Evolutionary conservation across 2,888 invertebrate species (phyloP).

Genomic region (Buathra laborator): DNA sequence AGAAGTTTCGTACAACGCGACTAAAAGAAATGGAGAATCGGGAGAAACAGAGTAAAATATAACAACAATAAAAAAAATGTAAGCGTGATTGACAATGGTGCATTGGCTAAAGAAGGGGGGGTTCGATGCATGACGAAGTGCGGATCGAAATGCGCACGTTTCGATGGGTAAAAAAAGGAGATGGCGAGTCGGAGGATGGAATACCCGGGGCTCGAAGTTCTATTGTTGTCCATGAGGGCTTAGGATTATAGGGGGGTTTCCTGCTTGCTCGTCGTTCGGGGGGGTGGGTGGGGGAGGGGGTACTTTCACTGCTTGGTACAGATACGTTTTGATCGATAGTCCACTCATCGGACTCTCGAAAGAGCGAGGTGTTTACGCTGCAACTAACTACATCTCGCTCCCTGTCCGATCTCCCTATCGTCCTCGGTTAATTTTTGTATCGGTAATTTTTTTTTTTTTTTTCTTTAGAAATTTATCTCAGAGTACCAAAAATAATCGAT

Average conservation of each 20-base stretch:
- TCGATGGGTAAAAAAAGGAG: slow-evolving; percentile 66
- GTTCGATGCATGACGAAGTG: slow-evolving; percentile 77
- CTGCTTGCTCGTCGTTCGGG: slow-evolving; percentile 67
- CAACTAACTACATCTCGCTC: slow-evolving; percentile 29
- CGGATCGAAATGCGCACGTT: slow-evolving; percentile 74
- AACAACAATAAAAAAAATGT: slow-evolving; percentile 36
- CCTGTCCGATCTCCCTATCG: slow-evolving; percentile 3
- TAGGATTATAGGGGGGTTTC: slow-evolving; percentile 76
- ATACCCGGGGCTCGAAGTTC: slow-evolving; percentile 74
- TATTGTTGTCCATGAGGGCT: slow-evolving; percentile 81
- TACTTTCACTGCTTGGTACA: slow-evolving; percentile 75
- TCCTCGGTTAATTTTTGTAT: neutral
- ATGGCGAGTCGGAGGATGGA: slow-evolving; percentile 60
- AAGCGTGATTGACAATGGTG: slow-evolving; percentile 58
- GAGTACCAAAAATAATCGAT: neutral
- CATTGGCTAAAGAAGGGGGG: slow-evolving; percentile 64
- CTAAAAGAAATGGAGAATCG: slow-evolving; percentile 6
- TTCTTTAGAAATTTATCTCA: too few relatives aligned
- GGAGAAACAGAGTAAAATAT: slow-evolving; percentile 16
- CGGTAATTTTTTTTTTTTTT: too few relatives aligned
- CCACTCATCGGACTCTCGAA: slow-evolving; percentile 72
- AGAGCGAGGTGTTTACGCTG: slow-evolving; percentile 71
- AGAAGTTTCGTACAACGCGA: too few relatives aligned
- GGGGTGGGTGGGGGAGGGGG: slow-evolving; percentile 42
- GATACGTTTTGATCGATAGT: slow-evolving; percentile 82